Evolutionary conservation across 2,888 invertebrate species (phyloP), one percentile per base, ranked within the genome.

Genomic region (Pherbina coryleti): DNA sequence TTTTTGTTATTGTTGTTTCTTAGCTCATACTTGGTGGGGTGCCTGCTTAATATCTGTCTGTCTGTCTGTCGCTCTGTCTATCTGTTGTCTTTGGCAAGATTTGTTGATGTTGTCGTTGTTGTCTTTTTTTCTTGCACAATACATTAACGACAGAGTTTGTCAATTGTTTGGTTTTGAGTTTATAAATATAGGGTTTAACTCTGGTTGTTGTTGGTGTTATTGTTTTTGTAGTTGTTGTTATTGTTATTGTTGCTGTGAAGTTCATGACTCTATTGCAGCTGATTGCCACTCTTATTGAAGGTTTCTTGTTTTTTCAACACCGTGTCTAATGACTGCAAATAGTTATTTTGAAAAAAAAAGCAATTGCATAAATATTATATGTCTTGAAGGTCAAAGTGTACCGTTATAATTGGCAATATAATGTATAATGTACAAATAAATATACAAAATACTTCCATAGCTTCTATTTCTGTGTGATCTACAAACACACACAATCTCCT

Each of bases 251-350:
- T 64, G 51, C 37, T 44, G 22, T 55, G 19, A 53, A 67, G 73
- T 73, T 77, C 73, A 77, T 77, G 77, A 77, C 73, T 77, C 51
- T 67, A 77, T 73, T 69, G 51, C 34, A 67, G 60, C 60, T 69
- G 69, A 70, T 76, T 60, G 76, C 31, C 28, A 49, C 25, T 8
- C 49, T 74, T 74, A 11, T 60, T 60, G 57, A 60, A 37, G 57
- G 57, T 60, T 31, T 17, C 22, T 5, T 37, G 44, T 72, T 37
- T 34, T 19, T 72, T 5, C 5, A 25, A 11, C 22, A 67, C 31
- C 8, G 14, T 17, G 22, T 51, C 44, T 57, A 57, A 25, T 69
- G 69, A 5, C 22, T 19, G 53, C 14, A 70, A 28, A 71, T n/a
- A 17, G 25, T 11, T 71, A 9, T 11, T 19, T 11, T 19, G 14